phyloP scores from a whole-genome alignment of 2,888 invertebrate species.

The Hirtodrosophila alboralis region DNA sequence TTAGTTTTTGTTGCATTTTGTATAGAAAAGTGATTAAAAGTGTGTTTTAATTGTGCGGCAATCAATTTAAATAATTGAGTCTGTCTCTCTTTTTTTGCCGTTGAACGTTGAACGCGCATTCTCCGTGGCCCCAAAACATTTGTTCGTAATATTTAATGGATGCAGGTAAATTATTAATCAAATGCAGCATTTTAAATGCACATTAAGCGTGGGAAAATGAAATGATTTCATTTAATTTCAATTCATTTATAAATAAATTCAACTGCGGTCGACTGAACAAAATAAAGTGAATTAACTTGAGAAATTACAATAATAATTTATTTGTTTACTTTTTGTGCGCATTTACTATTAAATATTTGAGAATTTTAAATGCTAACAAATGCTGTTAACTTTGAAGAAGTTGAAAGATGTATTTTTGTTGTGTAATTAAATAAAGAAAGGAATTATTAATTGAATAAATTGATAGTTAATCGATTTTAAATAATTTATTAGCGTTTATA shows the following conservation, averaged over 20 bases:
- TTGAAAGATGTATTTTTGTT: too few relatives aligned
- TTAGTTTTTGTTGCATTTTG: not conserved
- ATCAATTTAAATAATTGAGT: slow-evolving; percentile 60
- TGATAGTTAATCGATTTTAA: too few relatives aligned
- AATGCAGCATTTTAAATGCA: slow-evolving; percentile 25
- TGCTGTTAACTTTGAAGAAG: too few relatives aligned
- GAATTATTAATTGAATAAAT: too few relatives aligned
- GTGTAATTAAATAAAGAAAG: too few relatives aligned
- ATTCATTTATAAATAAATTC: slow-evolving; percentile 13
- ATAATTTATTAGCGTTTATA: too few relatives aligned
- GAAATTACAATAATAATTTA: not conserved
- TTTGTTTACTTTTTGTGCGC: not conserved
- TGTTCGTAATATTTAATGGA: slow-evolving; percentile 62
- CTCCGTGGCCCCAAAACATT: slow-evolving; percentile 4
- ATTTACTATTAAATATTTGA: too few relatives aligned
- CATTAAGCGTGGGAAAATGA: slow-evolving; percentile 29
- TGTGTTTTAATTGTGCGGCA: slow-evolving; percentile 48
- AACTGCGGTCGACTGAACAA: slow-evolving; percentile 2
- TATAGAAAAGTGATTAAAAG: slow-evolving; percentile 49
- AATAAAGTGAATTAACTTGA: not conserved
- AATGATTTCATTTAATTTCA: slow-evolving; percentile 3
- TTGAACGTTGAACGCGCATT: too few relatives aligned
- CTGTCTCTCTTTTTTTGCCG: slow-evolving; percentile 38
- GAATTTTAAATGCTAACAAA: too few relatives aligned
- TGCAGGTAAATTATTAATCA: slow-evolving; percentile 67